phyloP scores from a whole-genome alignment of 2,888 invertebrate species.

The Tyria jacobaeae region DNA sequence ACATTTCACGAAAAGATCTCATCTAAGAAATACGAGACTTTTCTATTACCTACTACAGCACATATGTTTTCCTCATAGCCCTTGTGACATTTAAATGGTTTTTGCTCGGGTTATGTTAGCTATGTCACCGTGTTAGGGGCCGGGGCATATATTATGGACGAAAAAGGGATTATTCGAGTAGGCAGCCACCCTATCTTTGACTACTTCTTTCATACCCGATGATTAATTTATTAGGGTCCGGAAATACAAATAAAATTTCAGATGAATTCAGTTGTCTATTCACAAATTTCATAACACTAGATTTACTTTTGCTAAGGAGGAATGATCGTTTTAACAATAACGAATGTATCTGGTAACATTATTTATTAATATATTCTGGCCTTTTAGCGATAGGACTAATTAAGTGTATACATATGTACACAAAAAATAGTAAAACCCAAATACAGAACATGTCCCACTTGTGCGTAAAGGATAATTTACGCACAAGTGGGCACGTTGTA shows the following conservation, averaged over 20 bases:
- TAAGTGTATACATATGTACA: no score
- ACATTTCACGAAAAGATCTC: constrained; percentile 17
- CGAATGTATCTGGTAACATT: neutral
- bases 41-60: constrained; percentile 22
- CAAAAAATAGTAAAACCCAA: no score
- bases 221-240: constrained; percentile 46
- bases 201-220: constrained; percentile 35
- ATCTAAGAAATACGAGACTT: constrained; percentile 15
- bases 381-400: no score
- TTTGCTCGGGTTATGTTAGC: constrained; percentile 16
- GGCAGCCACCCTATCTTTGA: constrained; percentile 36
- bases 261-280: constrained; percentile 12
- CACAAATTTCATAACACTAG: constrained; percentile 6
- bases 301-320: neutral
- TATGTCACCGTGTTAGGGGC: constrained; percentile 28
- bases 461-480: no score
- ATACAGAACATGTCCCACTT: no score
- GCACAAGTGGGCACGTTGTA: no score
- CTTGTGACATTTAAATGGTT: constrained; percentile 43
- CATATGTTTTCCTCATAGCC: constrained; percentile 35
- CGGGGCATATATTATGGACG: constrained; percentile 41
- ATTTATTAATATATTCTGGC: neutral
- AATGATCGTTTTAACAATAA: neutral
- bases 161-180: constrained; percentile 30
- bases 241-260: constrained; percentile 14